Evolutionary conservation across 2,113 vertebrate species (phyloP), one percentile per base, ranked within the genome.

Genomic region (Gnathonemus echidnorhynchus): DNA sequence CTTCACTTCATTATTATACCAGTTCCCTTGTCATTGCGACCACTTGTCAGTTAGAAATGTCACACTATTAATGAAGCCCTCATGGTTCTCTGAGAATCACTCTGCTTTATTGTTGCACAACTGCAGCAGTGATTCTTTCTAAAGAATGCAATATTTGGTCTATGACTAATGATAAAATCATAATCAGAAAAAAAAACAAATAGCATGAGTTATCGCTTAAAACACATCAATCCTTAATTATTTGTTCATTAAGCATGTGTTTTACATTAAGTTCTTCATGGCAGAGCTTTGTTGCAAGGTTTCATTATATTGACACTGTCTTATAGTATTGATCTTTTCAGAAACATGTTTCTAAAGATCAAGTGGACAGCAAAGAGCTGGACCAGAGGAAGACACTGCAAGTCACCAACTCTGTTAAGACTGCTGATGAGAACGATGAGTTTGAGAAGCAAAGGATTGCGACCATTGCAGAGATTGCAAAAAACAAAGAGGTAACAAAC

Each of bases 371-470:
- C 93, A 96, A 93, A 93, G 97, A 97, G 0, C 96, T 99, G 31
- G 98, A 99, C 95, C 96, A 96, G 93, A 97, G 98, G 93, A 99
- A 99, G 94, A 98, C 97, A 10, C 94, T 99, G 70, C 97, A 98
- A 91, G 95, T 96, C 94, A 96, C 96, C 6, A 95, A 89, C 88
- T 92, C 94, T 24, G 93, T 92, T 58, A 99, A 97, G 93, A 86
- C 95, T 80, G 13, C 95, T 7, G 97, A 95, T 0, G 98, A 98
- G 93, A 98, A 99, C 17, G 97, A 98, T 90, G 98, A 99, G 93
- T 99, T 99, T 96, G 97, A 98, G 93, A 99, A 99, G 93, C 98
- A 99, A 92, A 96, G 98, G 91, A 97, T 95, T n/a, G 98, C 98
- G 90, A 98, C 98, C 56, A 99, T 99, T 50, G 98, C 98, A 39